Conservation (phyloP, 2,888 invertebrate genomes). For the Yponomeuta cagnagella region DNA sequence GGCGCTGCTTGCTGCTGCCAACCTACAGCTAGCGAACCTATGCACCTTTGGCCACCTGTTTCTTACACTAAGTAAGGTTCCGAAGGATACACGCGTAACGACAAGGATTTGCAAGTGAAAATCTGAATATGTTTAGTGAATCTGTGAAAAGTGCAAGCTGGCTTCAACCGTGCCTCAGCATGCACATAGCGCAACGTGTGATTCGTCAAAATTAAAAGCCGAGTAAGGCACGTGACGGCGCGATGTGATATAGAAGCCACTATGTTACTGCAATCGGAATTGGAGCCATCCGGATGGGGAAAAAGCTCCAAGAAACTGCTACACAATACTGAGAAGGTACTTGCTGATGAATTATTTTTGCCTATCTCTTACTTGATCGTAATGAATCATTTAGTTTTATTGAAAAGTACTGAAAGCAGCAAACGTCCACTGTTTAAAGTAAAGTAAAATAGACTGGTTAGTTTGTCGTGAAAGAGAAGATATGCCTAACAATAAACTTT, state of each 20-base stretch:
- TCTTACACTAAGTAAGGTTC: not conserved
- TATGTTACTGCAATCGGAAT: not conserved
- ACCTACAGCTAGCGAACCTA: not conserved
- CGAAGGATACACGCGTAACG: not conserved
- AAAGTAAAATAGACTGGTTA: no score
- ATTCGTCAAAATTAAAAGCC: not conserved
- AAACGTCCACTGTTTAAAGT: no score
- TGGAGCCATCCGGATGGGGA: not conserved
- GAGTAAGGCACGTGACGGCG: not conserved
- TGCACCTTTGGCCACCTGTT: not conserved
- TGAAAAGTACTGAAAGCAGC: no score
- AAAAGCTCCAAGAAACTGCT: not conserved
- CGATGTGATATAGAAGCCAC: not conserved
- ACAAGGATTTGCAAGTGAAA: not conserved
- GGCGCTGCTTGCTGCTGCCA: conserved; percentile 19
- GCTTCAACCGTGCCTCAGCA: not conserved
- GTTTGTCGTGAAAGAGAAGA: no score
- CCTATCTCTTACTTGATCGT: no score
- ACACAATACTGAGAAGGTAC: not conserved
- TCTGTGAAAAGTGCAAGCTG: not conserved
- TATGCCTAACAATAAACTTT: no score
- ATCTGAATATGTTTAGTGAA: not conserved
- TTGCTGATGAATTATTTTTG: not conserved
- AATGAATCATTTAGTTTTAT: no score
- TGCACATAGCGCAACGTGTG: not conserved